Evolutionary conservation across 2,888 invertebrate genomes (phyloP), one percentile per base, ranked within the genome.

Genomic region (Norana najaformis): DNA sequence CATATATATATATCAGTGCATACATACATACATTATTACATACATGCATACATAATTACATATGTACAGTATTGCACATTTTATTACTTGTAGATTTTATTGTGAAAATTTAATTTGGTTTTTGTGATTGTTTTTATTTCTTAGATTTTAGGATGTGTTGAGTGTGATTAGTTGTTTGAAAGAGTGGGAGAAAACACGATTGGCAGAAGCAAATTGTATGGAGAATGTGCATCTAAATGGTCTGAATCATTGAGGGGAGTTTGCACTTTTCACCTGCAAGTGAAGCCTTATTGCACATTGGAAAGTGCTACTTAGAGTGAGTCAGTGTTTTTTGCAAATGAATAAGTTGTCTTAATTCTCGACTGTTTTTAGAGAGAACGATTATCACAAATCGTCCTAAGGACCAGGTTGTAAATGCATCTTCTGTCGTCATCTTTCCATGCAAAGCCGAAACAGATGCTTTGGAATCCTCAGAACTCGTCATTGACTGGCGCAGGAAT

Each of bases 401-500:
- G 11, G 89, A 90, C 88, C 89, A 91, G 85, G 85, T 88, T 20
- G 92, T 93, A 23, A 92, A 88, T 41, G 91, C 92, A 36, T 92
- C 92, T 0, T 91, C 90, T 13, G 90, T 91, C 18, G 93, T 93
- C 13, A 91, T 91, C 23, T 93, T 94, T 89, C 91, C 89, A 8
- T 94, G 94, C 91, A 90, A 92, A 2, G 94, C 94, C 13, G 91
- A 53, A 35, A 94, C 94, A 13, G 94, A 94, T 89, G 91, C 91
- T 0, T 41, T 88, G 2, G 94, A 94, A 90, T 53, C 30, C 11
- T 88, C 90, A n/a, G 92, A 30, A 35, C 95, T 98, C 39, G 96
- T 96, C 91, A 97, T 98, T 93, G 96, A 97, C 89, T 98, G 98
- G 98, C 95, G 97, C 92, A 96, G 96, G 94, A 97, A 97, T 94